These are phyloP conservation scores for Scaptomyza caliginosa DNA, from an alignment of 2,888 invertebrate genomes.

Conservation along the genomic window DNA sequence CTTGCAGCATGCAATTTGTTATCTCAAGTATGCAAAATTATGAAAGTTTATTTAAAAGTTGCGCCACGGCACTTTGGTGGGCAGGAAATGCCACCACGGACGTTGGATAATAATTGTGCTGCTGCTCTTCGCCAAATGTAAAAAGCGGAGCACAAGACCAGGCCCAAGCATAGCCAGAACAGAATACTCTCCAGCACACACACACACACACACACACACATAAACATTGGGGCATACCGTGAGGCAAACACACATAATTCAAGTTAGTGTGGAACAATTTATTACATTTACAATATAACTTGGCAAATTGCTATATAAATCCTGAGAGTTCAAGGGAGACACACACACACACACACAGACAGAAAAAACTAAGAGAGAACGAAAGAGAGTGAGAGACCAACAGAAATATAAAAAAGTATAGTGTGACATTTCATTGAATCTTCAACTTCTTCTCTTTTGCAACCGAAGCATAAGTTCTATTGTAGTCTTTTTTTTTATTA, in stretches of 20 bases:
- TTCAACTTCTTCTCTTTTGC: background rate
- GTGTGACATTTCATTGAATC: constrained; percentile 33
- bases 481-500: background rate
- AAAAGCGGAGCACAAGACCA: constrained; percentile 18
- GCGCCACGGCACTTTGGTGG: constrained; percentile 66
- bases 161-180: background rate
- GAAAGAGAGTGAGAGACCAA: background rate
- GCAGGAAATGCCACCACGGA: constrained; percentile 54
- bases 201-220: constrained; percentile 13
- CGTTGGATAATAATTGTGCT: constrained; percentile 72
- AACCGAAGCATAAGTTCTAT: background rate
- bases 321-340: constrained; percentile 32
- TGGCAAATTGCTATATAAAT: constrained; percentile 78
- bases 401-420: constrained; percentile 4
- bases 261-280: constrained; percentile 72
- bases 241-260: constrained; percentile 53
- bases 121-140: constrained; percentile 40
- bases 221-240: constrained; percentile 17
- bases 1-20: constrained; percentile 76
- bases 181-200: constrained; percentile 6
- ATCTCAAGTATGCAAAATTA: constrained; percentile 78
- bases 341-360: background rate
- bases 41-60: constrained; percentile 78
- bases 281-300: constrained; percentile 80
- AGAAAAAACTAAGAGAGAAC: background rate